phyloP scores from a whole-genome alignment of 2,113 vertebrate genomes.

The Neogale vison region DNA sequence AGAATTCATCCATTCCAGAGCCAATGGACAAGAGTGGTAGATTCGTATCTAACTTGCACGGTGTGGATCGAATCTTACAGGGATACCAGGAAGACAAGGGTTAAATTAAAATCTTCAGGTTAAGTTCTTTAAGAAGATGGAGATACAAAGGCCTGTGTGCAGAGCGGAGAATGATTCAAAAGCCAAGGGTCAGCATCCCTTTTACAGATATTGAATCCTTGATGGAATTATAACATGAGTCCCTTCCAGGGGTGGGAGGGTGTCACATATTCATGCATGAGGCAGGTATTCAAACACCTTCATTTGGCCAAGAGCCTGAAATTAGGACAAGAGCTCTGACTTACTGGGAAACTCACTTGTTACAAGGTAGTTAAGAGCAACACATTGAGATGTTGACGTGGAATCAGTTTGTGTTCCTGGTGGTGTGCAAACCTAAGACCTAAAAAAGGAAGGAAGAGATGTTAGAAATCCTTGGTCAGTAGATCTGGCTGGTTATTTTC shows the following conservation, averaged over 20 bases:
- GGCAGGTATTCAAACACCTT: not conserved
- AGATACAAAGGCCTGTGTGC: not conserved
- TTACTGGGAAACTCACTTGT: not conserved
- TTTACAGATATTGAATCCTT: not conserved
- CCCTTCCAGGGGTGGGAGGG: not conserved
- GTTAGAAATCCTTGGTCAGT: not conserved
- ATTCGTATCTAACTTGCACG: not conserved
- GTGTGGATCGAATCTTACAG: not conserved
- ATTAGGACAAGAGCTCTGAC: not conserved
- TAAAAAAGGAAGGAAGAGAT: not conserved
- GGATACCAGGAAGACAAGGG: not conserved
- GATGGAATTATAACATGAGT: not conserved
- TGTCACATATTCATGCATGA: too few species aligned
- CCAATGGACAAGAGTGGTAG: accelerated
- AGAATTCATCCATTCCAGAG: not conserved
- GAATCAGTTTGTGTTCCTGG: not conserved
- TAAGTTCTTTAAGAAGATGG: not conserved
- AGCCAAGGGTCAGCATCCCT: not conserved
- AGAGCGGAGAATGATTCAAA: not conserved
- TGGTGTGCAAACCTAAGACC: not conserved
- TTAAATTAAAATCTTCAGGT: not conserved
- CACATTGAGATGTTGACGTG: too few species aligned
- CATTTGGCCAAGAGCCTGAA: not conserved
- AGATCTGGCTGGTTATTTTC: not conserved
- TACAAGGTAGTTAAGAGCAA: accelerated